Percentiles rank a stretch among this genome's conserved stretches.
phyloP scores from a whole-genome alignment of 2,797 vertebrate genomes.

The Myiotriccus ornatus region DNA sequence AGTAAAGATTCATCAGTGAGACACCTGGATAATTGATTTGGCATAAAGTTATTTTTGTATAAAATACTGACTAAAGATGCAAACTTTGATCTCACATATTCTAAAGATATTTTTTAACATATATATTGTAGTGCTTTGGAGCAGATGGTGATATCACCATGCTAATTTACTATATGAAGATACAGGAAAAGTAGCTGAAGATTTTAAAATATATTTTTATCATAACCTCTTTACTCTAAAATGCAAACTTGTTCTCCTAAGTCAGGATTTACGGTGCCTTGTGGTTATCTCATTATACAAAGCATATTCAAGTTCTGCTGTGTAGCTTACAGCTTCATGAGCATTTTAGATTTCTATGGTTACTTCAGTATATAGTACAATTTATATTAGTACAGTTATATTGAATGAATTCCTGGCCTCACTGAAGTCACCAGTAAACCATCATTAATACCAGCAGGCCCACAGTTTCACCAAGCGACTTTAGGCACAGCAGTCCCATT shows the following conservation, averaged over 20 bases:
- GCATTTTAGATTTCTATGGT: neutral
- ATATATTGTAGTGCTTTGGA: neutral
- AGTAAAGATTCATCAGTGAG: neutral
- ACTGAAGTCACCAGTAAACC: neutral
- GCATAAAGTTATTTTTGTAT: neutral
- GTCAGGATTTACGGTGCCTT: neutral
- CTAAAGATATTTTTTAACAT: neutral
- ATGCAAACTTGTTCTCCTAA: neutral
- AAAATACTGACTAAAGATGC: neutral
- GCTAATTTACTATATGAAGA: neutral
- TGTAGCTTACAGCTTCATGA: neutral
- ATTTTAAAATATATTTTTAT: neutral
- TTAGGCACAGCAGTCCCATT: neutral
- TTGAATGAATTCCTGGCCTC: neutral
- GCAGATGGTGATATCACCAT: neutral
- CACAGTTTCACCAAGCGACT: neutral
- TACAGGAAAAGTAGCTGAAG: neutral
- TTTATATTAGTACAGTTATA: neutral
- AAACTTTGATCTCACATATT: neutral
- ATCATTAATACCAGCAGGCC: neutral
- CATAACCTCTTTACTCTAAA: neutral
- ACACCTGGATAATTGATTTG: neutral
- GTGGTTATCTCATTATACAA: neutral
- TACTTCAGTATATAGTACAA: neutral
- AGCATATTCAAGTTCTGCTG: neutral